phyloP scores from a whole-genome alignment of 2,888 invertebrate genomes.

The Habrosyne pyritoides region DNA sequence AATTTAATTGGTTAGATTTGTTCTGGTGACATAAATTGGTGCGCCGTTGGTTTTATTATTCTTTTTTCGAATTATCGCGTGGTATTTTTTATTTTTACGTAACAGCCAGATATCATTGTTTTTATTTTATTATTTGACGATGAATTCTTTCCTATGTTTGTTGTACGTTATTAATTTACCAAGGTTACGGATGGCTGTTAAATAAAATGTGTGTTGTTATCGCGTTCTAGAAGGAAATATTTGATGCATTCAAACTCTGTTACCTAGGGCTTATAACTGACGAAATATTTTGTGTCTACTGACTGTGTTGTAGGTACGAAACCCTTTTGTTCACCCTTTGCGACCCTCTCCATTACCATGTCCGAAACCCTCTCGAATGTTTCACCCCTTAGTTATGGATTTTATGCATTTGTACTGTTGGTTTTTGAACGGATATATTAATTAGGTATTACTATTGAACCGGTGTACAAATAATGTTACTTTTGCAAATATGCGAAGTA shows the following conservation, averaged over 20 bases:
- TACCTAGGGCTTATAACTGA: too few species aligned
- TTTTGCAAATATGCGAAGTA: too few species aligned
- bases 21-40: constrained; percentile 54
- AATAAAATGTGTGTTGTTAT: not conserved
- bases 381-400: not conserved
- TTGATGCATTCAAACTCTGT: not conserved
- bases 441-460: too few species aligned
- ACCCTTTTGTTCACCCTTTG: not conserved
- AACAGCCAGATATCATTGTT: not conserved
- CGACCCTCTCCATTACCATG: not conserved
- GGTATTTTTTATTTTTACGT: not conserved
- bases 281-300: not conserved
- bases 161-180: not conserved
- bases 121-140: not conserved
- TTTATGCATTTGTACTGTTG: too few species aligned
- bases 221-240: not conserved
- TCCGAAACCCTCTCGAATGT: not conserved
- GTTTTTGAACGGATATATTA: too few species aligned
- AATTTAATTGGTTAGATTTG: constrained; percentile 33
- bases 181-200: not conserved
- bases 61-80: constrained; percentile 2
- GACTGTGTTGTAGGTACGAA: too few species aligned
- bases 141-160: not conserved
- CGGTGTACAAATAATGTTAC: too few species aligned
- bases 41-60: constrained; percentile 21